Evolutionary conservation across 2,888 invertebrate genomes (phyloP).

Genomic region (Meghimatium bilineatum): DNA sequence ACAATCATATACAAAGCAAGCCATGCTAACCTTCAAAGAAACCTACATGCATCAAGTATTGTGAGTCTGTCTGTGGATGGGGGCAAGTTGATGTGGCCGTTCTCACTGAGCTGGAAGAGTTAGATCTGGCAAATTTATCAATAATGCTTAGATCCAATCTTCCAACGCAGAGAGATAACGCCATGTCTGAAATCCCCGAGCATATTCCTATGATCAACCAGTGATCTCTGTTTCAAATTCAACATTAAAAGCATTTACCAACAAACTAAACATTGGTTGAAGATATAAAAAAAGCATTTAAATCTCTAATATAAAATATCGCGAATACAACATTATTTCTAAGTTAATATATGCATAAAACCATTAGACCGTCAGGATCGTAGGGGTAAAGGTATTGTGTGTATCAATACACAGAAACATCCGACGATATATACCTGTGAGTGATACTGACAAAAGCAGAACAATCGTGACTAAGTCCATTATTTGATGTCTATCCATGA

Average conservation of each 20-base stretch:
- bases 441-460: no score
- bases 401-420: no score
- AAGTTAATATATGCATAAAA: no score
- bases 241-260: not conserved
- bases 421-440: no score
- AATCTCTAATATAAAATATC: not conserved
- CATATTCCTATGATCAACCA: not conserved
- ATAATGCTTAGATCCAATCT: constrained; percentile 81
- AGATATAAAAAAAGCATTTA: not conserved
- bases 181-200: not conserved
- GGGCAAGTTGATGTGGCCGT: constrained; percentile 59
- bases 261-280: not conserved
- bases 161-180: constrained; percentile 80
- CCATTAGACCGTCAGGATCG: no score
- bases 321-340: no score
- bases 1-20: no score
- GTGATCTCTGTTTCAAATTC: not conserved
- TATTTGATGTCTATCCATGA: no score
- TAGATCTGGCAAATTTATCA: constrained; percentile 82
- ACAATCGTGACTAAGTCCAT: no score
- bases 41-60: not conserved
- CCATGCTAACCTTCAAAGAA: no score
- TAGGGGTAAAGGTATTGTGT: no score
- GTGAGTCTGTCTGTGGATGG: not conserved
- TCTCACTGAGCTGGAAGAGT: constrained; percentile 84